Evolutionary conservation across 1,140 invertebrate genomes (phyloP).

Genomic region (Drosophila chauvacae): DNA sequence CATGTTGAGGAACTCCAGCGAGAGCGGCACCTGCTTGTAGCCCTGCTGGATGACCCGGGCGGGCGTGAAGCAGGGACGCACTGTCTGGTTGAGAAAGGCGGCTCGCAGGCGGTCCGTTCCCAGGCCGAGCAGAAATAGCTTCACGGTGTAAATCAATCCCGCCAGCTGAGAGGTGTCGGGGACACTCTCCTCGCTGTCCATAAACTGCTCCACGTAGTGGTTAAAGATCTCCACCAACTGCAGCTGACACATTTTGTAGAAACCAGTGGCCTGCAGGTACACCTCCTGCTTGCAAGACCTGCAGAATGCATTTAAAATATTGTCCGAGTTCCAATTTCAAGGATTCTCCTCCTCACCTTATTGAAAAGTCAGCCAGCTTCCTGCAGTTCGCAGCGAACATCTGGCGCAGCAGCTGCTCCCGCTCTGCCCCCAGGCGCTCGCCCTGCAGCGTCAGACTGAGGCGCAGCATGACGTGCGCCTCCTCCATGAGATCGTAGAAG

Average conservation of each 20-base stretch:
- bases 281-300: slow-evolving; percentile 77
- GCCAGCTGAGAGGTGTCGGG: slow-evolving; percentile 51
- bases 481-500: slow-evolving; percentile 83
- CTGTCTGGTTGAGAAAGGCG: slow-evolving; percentile 73
- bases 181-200: slow-evolving; percentile 27
- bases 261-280: slow-evolving; percentile 78
- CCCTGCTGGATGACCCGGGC: slow-evolving; percentile 66
- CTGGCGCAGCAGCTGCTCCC: slow-evolving; percentile 63
- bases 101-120: slow-evolving; percentile 74
- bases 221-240: slow-evolving; percentile 79
- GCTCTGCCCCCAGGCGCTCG: slow-evolving; percentile 55
- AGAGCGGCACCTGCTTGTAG: slow-evolving; percentile 71
- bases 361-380: slow-evolving; percentile 80
- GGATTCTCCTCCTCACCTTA: slow-evolving; percentile 51
- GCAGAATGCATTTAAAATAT: not conserved
- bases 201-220: slow-evolving; percentile 61
- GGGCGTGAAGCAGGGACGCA: slow-evolving; percentile 71
- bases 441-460: slow-evolving; percentile 71
- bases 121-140: slow-evolving; percentile 68
- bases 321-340: not conserved
- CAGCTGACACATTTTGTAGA: slow-evolving; percentile 83
- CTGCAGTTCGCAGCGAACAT: slow-evolving; percentile 76
- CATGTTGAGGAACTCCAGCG: slow-evolving; percentile 80
- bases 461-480: slow-evolving; percentile 79
- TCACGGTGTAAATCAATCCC: slow-evolving; percentile 78